Conservation (phyloP, 2,888 invertebrate genomes). For the Diarsia rubi region DNA sequence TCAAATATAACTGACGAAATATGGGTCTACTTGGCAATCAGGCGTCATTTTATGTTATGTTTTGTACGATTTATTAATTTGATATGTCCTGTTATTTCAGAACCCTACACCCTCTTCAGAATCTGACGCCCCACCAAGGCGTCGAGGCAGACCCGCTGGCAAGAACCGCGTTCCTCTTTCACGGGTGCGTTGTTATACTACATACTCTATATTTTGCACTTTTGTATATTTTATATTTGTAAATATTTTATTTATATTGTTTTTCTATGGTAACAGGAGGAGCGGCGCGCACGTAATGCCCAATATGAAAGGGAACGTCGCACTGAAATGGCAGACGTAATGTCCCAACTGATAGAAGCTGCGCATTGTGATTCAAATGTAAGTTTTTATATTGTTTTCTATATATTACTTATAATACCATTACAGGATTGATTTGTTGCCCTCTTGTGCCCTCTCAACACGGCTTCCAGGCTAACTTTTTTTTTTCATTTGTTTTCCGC, state of each 20-base stretch:
- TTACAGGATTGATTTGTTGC: too few relatives aligned
- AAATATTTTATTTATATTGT: too few relatives aligned
- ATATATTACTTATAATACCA: too few relatives aligned
- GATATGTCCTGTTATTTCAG: constrained; percentile 11
- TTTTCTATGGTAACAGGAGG: constrained; percentile 64
- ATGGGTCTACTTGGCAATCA: too few relatives aligned
- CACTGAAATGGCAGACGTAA: constrained; percentile 71
- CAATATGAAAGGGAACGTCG: constrained; percentile 77
- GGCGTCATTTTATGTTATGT: too few relatives aligned
- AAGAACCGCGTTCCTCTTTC: constrained; percentile 74
- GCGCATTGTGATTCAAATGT: constrained; percentile 69
- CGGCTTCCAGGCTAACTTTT: too few relatives aligned
- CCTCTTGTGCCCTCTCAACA: too few relatives aligned
- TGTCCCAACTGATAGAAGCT: constrained; percentile 70
- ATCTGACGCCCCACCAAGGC: constrained; percentile 44
- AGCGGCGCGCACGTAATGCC: constrained; percentile 77
- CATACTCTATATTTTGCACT: neutral
- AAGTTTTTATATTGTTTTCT: constrained; percentile 34
- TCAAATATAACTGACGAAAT: too few relatives aligned
- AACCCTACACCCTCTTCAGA: neutral
- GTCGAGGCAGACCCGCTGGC: constrained; percentile 76
- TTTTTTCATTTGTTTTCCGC: too few relatives aligned
- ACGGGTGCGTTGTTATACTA: constrained; percentile 64
- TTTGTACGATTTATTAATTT: too few relatives aligned
- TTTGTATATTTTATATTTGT: neutral